Evolutionary conservation across 2,888 invertebrate species (phyloP).

Genomic region (Latrodectus hesperus): DNA sequence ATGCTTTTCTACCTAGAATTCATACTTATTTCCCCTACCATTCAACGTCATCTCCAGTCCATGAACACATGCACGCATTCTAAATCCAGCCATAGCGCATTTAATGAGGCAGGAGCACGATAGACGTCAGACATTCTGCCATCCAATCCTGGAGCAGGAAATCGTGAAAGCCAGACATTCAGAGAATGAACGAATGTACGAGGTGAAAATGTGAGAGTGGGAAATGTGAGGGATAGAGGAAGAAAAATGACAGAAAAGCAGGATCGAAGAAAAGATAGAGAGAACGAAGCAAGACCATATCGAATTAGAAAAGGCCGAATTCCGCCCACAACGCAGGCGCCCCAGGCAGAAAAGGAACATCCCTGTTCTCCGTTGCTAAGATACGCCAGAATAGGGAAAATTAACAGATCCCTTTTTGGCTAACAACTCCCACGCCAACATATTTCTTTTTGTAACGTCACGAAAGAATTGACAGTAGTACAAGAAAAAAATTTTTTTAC

Average conservation of each 20-base stretch:
- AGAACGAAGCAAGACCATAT: slow-evolving; percentile 41
- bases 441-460: not conserved
- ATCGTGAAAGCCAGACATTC: slow-evolving; percentile 4
- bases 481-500: too few relatives aligned
- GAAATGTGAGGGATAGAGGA: not conserved
- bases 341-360: slow-evolving; percentile 39
- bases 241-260: slow-evolving; percentile 1
- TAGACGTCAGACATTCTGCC: slow-evolving; percentile 40
- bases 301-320: slow-evolving; percentile 52
- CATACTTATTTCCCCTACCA: not conserved
- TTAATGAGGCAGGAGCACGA: slow-evolving; percentile 43
- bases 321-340: slow-evolving; percentile 49
- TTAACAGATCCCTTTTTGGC: not conserved
- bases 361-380: slow-evolving; percentile 29
- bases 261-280: slow-evolving; percentile 8
- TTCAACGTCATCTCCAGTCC: not conserved
- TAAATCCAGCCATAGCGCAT: slow-evolving; percentile 38
- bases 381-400: slow-evolving; percentile 33
- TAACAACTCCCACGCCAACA: not conserved
- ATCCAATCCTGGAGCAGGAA: slow-evolving; percentile 38
- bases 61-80: slow-evolving; percentile 42
- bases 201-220: not conserved
- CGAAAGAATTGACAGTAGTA: too few relatives aligned
- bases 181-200: slow-evolving; percentile 14
- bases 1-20: not conserved